Evolutionary conservation across 2,113 vertebrate genomes (phyloP), one percentile per base, ranked within the genome.

Genomic region (Cebus imitator): DNA sequence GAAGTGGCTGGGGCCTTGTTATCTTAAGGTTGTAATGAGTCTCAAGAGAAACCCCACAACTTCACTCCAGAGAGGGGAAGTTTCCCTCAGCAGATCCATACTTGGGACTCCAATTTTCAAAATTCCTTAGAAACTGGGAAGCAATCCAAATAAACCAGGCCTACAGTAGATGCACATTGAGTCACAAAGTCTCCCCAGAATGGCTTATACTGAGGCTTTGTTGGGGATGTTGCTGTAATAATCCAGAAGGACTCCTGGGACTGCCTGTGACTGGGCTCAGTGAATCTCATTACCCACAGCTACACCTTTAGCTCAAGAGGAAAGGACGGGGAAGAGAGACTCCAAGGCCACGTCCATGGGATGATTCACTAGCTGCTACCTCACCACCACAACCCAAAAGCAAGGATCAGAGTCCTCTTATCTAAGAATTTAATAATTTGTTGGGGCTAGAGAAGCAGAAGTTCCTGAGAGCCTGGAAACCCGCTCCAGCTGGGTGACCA

Each of bases 1-100:
- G 40, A 87, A 85, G 78, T 64, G 48, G 12, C 84, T 95, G 43
- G 66, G 91, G 88, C 78, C 93, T 95, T 95, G 75, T 95, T 95
- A 91, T 43, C 45, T 43, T 32, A 57, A 48, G 18, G 35, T 27
- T 70, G 7, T 90, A 78, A 97, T 61, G n/a, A 95, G 58, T 48
- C 95, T 96, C 91, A 18, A 45, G 96, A 95, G 96, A 95, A 57
- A 12, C 40, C 12, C 27, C 16, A 84, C 37, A n/a, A 30, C n/a
- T 55, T 96, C n/a, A 1, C 86, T 93, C 78, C 25, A 57, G 64
- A 94, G 81, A 84, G 12, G 16, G 21, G 27, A 76, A 81, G 72
- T 23, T 94, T 89, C 84, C 43, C 61, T 94, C 66, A n/a, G 32
- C 17, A 57, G 18, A 66, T 91, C 52, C 43, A 16, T 32, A 72